Conservation (phyloP, 2,113 vertebrate genomes). For the Alexandromys fortis region DNA sequence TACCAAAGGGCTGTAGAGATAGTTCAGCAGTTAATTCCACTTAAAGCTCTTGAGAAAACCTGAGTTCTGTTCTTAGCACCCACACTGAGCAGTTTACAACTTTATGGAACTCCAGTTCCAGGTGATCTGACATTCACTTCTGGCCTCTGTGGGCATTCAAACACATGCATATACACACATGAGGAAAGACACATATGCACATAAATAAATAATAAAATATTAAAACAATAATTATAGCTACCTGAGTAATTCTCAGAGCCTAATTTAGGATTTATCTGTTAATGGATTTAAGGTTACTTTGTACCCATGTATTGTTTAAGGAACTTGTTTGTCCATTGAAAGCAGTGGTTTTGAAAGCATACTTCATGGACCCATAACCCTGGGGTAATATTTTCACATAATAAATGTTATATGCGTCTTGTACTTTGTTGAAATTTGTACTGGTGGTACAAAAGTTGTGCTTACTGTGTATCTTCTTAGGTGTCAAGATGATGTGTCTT, state of each 20-base stretch:
- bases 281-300: background rate
- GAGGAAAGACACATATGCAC: background rate
- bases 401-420: background rate
- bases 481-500: background rate
- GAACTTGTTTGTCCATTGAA: background rate
- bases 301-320: background rate
- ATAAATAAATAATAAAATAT: background rate
- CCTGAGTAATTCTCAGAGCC: background rate
- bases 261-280: background rate
- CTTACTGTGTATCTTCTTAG: background rate
- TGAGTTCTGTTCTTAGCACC: background rate
- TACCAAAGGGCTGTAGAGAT: background rate
- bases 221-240: background rate
- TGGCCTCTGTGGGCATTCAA: background rate
- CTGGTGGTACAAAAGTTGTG: background rate
- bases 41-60: background rate
- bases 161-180: background rate
- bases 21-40: background rate
- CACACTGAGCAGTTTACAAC: background rate
- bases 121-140: background rate
- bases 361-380: background rate
- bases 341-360: background rate
- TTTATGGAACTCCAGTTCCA: background rate
- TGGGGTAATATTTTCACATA: slow-evolving; percentile 30
- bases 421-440: background rate